Evolutionary conservation across 2,113 vertebrate species (phyloP).

Genomic region (Pygoscelis adeliae): DNA sequence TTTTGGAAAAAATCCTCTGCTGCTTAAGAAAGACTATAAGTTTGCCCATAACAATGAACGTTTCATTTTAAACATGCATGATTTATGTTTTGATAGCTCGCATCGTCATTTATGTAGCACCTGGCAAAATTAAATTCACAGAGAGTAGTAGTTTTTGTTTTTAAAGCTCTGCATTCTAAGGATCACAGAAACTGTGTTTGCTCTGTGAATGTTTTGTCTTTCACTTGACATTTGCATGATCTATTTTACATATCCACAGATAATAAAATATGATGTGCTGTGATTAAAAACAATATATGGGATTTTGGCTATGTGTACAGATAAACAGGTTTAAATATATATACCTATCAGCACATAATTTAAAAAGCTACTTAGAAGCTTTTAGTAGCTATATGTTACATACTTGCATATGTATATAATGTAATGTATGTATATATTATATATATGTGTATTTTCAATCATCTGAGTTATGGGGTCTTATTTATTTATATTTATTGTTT

Average conservation of each 20-base stretch:
- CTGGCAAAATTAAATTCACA: neutral
- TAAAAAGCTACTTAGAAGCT: neutral
- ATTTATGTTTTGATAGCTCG: neutral
- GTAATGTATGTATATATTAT: fast-evolving
- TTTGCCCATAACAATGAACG: neutral
- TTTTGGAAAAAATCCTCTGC: neutral
- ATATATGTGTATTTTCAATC: neutral
- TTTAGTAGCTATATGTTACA: neutral
- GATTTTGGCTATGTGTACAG: neutral
- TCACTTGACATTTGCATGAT: neutral
- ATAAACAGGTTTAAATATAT: neutral
- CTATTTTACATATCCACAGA: neutral
- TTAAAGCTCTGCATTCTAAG: neutral
- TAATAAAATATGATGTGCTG: neutral
- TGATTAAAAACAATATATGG: neutral
- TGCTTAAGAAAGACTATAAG: neutral
- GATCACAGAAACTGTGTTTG: neutral
- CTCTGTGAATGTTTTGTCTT: neutral
- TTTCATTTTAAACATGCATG: neutral
- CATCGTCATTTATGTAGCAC: neutral
- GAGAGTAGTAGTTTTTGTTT: neutral
- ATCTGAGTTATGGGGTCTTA: neutral
- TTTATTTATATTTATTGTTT: neutral
- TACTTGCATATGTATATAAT: neutral
- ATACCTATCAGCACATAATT: neutral